Conservation (phyloP, 2,888 invertebrate species). For the Brenthis daphne region DNA sequence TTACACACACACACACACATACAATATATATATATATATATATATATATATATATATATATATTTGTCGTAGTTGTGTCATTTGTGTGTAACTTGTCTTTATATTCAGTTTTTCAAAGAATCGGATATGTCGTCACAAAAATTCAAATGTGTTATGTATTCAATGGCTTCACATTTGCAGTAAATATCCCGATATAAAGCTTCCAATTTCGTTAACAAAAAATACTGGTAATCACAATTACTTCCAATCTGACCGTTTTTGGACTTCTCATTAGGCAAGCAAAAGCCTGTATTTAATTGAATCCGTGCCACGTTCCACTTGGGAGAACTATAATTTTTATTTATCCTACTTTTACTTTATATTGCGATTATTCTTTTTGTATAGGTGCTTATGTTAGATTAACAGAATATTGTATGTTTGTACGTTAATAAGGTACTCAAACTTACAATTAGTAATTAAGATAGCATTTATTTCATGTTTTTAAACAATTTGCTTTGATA, state of each 20-base stretch:
- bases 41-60: neutral
- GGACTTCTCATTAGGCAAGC: conserved; percentile 56
- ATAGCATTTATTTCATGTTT: too few species aligned
- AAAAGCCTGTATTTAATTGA: conserved; percentile 60
- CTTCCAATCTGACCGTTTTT: conserved; percentile 48
- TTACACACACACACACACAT: too few species aligned
- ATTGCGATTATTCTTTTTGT: too few species aligned
- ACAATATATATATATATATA: neutral
- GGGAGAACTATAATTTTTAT: conserved; percentile 31
- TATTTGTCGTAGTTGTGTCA: neutral
- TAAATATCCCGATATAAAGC: conserved; percentile 3
- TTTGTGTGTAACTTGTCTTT: neutral
- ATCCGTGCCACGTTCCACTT: conserved; percentile 50
- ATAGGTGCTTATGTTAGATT: too few species aligned
- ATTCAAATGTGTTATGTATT: neutral
- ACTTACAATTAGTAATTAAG: too few species aligned
- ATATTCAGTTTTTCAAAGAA: neutral
- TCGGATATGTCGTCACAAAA: neutral
- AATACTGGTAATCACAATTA: conserved; percentile 41
- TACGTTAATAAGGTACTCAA: too few species aligned
- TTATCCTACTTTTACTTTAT: conserved; percentile 33
- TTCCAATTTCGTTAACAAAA: conserved; percentile 22
- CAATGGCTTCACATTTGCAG: neutral
- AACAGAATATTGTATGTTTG: too few species aligned
- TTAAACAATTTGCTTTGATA: too few species aligned